Evolutionary conservation across 2,888 invertebrate species (phyloP).

Genomic region (Euclidia mi): DNA sequence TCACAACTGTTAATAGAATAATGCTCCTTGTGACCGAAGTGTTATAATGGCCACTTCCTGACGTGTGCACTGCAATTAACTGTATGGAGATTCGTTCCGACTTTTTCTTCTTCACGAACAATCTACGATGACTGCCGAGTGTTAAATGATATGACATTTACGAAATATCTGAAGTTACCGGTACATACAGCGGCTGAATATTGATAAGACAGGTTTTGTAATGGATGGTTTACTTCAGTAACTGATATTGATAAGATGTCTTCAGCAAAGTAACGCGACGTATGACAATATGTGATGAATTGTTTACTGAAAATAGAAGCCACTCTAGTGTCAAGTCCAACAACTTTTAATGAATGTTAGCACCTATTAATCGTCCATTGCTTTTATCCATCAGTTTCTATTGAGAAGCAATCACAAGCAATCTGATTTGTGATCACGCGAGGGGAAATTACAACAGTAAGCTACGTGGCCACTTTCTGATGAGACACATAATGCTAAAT

Average conservation of each 20-base stretch:
- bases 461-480: conserved; percentile 56
- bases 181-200: not conserved
- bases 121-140: conserved; percentile 13
- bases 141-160: conserved; percentile 7
- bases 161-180: conserved; percentile 8
- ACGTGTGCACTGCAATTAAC: conserved; percentile 58
- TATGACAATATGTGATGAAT: not conserved
- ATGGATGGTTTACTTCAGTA: not conserved
- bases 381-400: conserved; percentile 56
- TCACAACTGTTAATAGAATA: conserved; percentile 49
- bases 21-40: conserved; percentile 44
- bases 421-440: conserved; percentile 68
- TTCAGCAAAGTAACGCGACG: too few relatives aligned
- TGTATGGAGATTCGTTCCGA: conserved; percentile 41
- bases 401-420: conserved; percentile 61
- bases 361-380: conserved; percentile 20
- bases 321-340: conserved; percentile 10
- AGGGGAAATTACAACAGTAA: conserved; percentile 57
- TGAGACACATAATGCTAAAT: conserved; percentile 46
- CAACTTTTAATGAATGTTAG: conserved; percentile 18
- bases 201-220: not conserved
- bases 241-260: not conserved
- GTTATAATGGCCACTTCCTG: conserved; percentile 60
- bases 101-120: conserved; percentile 30
- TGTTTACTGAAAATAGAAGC: not conserved